Conservation (phyloP, 2,113 vertebrate species). For the Perca schrenkii region DNA sequence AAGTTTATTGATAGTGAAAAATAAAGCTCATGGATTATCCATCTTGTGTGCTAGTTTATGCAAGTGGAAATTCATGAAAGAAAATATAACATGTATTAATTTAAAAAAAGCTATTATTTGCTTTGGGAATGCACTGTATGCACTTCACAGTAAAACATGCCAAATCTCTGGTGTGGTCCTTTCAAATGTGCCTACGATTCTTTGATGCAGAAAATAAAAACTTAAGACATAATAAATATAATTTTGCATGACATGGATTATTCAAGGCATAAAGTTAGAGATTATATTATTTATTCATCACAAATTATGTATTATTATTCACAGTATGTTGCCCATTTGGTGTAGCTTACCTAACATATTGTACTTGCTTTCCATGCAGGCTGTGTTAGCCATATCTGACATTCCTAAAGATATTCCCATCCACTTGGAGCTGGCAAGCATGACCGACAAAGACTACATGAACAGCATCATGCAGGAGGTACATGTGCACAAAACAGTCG, state of each 20-base stretch:
- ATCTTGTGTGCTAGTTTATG: not conserved
- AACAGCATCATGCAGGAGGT: slow-evolving; percentile 94
- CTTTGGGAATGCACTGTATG: no score
- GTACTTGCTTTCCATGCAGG: slow-evolving; percentile 77
- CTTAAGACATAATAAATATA: not conserved
- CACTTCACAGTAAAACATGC: no score
- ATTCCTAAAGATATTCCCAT: slow-evolving; percentile 90
- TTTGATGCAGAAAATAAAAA: not conserved
- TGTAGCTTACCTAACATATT: not conserved
- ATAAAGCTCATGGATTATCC: not conserved
- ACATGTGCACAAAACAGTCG: slow-evolving; percentile 67
- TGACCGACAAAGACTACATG: slow-evolving; percentile 96
- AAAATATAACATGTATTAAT: not conserved
- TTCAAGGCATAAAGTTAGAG: not conserved
- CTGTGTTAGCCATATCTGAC: slow-evolving; percentile 89
- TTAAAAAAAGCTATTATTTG: not conserved
- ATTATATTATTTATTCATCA: not conserved
- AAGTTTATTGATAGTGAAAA: not conserved
- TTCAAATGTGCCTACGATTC: not conserved
- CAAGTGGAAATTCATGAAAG: not conserved
- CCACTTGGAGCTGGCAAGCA: slow-evolving; percentile 97
- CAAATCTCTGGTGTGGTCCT: not conserved
- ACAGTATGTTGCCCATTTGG: not conserved
- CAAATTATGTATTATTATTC: not conserved
- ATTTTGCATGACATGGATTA: not conserved